phyloP scores from a whole-genome alignment of 2,113 vertebrate genomes.

The Prietella phreatophila region DNA sequence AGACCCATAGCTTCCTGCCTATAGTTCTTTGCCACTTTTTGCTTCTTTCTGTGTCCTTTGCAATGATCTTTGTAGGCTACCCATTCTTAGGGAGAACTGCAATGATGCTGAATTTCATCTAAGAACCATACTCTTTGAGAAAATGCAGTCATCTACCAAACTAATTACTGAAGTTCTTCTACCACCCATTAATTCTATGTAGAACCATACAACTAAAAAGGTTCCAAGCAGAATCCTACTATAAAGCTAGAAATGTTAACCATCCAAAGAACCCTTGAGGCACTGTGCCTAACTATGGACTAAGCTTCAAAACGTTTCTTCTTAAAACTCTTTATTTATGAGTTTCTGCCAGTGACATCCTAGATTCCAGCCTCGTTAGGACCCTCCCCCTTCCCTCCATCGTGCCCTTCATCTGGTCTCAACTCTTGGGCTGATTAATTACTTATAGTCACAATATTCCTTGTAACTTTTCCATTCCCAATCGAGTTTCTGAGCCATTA shows the following conservation, averaged over 20 bases:
- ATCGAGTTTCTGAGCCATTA: background rate
- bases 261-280: background rate
- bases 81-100: background rate
- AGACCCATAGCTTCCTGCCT: background rate
- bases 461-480: background rate
- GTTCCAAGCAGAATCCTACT: background rate
- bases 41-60: background rate
- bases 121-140: background rate
- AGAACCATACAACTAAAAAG: background rate
- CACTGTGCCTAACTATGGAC: background rate
- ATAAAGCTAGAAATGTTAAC: background rate
- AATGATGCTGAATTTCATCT: background rate
- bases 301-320: background rate
- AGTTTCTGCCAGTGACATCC: background rate
- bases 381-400: background rate
- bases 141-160: background rate
- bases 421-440: background rate
- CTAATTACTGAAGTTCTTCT: background rate
- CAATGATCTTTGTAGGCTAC: background rate
- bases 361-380: background rate
- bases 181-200: background rate
- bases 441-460: background rate
- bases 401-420: background rate
- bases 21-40: background rate
- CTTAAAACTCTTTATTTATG: background rate